A percentile compares a stretch with the other conserved stretches of the same genome.
Evolutionary conservation across 2,888 invertebrate species (phyloP).

Genomic region (Argynnis bischoffii): DNA sequence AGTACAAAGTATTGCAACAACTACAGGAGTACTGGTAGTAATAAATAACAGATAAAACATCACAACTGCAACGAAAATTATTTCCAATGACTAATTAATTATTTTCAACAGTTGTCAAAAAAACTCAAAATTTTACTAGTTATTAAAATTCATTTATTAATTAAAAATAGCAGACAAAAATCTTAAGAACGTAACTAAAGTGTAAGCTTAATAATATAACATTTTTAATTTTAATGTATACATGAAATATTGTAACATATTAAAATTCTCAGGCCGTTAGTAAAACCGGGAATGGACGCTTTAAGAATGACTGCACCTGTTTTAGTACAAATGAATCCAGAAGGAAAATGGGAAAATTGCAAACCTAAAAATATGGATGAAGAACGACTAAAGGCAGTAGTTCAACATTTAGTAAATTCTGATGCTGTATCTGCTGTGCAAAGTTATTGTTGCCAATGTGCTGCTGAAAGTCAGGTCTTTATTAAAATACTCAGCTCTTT

Average conservation of each 20-base stretch:
- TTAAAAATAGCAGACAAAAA: slow-evolving; percentile 49
- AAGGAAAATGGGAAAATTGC: slow-evolving; percentile 65
- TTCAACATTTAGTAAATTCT: slow-evolving; percentile 60
- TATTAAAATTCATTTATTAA: not conserved
- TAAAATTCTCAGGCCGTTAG: slow-evolving; percentile 50
- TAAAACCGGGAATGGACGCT: slow-evolving; percentile 59
- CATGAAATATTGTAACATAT: slow-evolving; percentile 17
- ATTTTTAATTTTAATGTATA: not conserved
- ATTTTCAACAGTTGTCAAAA: no score
- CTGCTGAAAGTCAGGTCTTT: slow-evolving; percentile 54
- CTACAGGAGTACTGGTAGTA: no score
- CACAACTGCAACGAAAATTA: no score
- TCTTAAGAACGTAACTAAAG: slow-evolving; percentile 52
- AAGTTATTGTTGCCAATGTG: slow-evolving; percentile 68
- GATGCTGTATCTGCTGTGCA: slow-evolving; percentile 64
- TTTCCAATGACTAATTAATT: no score
- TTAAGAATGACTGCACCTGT: slow-evolving; percentile 56
- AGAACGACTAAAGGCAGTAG: slow-evolving; percentile 57
- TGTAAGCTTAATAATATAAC: slow-evolving; percentile 49
- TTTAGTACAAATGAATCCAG: slow-evolving; percentile 66
- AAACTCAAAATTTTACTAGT: slow-evolving; percentile 3
- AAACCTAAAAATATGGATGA: slow-evolving; percentile 62
- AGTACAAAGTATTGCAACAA: no score
- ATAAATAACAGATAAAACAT: no score
- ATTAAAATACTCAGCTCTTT: not conserved